These are phyloP conservation scores for Temnothorax longispinosus DNA, from an alignment of 1,140 invertebrate genomes.

Conservation along the genomic window DNA sequence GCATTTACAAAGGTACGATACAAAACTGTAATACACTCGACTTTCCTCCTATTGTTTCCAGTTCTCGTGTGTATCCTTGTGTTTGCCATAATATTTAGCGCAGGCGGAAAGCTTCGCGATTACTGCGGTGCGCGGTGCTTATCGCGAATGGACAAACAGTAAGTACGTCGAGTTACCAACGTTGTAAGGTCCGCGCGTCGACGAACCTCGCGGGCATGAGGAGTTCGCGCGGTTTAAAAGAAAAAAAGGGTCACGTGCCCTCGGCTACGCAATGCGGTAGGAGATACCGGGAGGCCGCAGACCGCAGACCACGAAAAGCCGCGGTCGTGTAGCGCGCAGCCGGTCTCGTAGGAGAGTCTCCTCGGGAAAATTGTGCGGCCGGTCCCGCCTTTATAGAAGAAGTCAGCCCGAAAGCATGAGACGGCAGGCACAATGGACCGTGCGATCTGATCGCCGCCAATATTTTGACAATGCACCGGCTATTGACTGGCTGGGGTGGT, in stretches of 20 bases:
- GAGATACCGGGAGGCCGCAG: conserved; percentile 32
- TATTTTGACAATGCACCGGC: conserved; percentile 85
- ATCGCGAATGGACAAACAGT: background rate
- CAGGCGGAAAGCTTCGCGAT: background rate
- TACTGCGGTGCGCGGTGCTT: background rate
- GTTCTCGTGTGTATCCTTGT: background rate
- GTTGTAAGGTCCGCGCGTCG: conserved; percentile 8
- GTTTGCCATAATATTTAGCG: background rate
- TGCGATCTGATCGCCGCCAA: conserved; percentile 82
- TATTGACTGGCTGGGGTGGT: conserved; percentile 72
- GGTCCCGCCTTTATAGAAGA: conserved; percentile 67
- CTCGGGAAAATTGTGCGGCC: conserved; percentile 59
- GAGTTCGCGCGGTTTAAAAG: conserved; percentile 14
- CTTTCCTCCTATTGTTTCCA: too few relatives aligned
- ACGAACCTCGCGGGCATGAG: background rate
- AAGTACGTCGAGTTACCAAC: background rate
- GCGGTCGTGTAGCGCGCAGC: conserved; percentile 30
- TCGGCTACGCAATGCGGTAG: conserved; percentile 43
- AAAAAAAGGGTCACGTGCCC: conserved; percentile 41
- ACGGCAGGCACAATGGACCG: conserved; percentile 71
- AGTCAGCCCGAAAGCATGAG: conserved; percentile 81
- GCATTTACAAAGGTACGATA: background rate
- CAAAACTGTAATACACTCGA: background rate
- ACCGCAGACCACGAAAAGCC: conserved; percentile 7
- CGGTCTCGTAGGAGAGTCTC: conserved; percentile 54